Percentiles rank a stretch among this genome's conserved stretches.
Evolutionary conservation across 2,888 invertebrate species (phyloP).

Genomic region (Stenodera caucasica): DNA sequence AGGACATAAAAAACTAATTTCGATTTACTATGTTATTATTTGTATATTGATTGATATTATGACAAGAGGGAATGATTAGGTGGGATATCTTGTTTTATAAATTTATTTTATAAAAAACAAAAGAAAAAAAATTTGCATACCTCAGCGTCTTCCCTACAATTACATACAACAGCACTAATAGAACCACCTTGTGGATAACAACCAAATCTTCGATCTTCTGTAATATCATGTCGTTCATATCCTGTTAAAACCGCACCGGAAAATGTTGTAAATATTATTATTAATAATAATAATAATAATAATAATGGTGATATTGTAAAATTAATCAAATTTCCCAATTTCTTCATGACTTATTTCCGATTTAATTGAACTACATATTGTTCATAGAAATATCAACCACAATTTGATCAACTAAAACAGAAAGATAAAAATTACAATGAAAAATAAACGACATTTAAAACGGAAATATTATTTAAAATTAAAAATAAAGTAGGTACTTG

Average conservation of each 20-base stretch:
- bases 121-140: constrained; percentile 35
- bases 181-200: constrained; percentile 51
- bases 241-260: constrained; percentile 30
- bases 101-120: too few species aligned
- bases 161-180: constrained; percentile 41
- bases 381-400: background rate
- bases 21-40: too few species aligned
- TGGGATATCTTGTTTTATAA: too few species aligned
- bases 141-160: constrained; percentile 45
- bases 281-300: background rate
- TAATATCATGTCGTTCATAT: constrained; percentile 39
- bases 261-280: constrained; percentile 18
- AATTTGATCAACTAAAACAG: constrained; percentile 1
- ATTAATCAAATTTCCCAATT: background rate
- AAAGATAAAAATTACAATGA: constrained; percentile 9
- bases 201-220: constrained; percentile 44
- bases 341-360: constrained; percentile 11
- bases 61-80: too few species aligned
- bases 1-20: too few species aligned
- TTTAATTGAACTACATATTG: constrained; percentile 15
- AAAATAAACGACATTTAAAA: constrained; percentile 5
- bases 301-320: too few species aligned
- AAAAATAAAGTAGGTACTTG: background rate
- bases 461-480: constrained; percentile 23
- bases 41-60: too few species aligned